A percentile compares a stretch with the other conserved stretches of the same genome.
Conservation (phyloP, 2,888 invertebrate species). For the Nephrotoma appendiculata region DNA sequence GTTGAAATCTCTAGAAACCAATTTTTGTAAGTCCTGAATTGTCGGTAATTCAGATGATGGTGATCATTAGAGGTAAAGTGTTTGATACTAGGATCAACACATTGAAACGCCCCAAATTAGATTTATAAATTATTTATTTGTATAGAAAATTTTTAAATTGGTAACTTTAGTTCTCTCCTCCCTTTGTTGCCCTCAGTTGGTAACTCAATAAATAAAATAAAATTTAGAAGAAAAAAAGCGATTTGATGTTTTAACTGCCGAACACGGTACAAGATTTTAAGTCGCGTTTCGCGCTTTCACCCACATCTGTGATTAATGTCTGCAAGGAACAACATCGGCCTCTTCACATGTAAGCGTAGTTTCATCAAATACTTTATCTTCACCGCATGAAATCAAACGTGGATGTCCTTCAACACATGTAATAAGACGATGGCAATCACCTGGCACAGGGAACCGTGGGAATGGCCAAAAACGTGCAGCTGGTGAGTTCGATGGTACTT, state of each 20-base stretch:
- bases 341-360: conserved; percentile 72
- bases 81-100: too few relatives aligned
- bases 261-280: not conserved
- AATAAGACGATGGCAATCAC: conserved; percentile 74
- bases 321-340: conserved; percentile 27
- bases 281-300: not conserved
- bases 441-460: conserved; percentile 78
- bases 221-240: not conserved
- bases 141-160: not conserved
- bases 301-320: conserved; percentile 13
- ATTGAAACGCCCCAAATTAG: not conserved
- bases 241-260: not conserved
- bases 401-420: conserved; percentile 86
- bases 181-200: not conserved
- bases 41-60: too few relatives aligned
- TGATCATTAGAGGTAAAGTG: too few relatives aligned
- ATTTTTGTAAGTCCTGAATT: too few relatives aligned
- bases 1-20: too few relatives aligned
- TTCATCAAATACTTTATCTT: conserved; percentile 77
- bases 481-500: conserved; percentile 63
- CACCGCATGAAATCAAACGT: conserved; percentile 73
- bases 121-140: not conserved
- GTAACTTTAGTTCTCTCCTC: not conserved
- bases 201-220: not conserved
- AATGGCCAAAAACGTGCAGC: conserved; percentile 86